Evolutionary conservation across 2,113 vertebrate genomes (phyloP), one percentile per base, ranked within the genome.

Genomic region (Hydrochoerus hydrochaeris): DNA sequence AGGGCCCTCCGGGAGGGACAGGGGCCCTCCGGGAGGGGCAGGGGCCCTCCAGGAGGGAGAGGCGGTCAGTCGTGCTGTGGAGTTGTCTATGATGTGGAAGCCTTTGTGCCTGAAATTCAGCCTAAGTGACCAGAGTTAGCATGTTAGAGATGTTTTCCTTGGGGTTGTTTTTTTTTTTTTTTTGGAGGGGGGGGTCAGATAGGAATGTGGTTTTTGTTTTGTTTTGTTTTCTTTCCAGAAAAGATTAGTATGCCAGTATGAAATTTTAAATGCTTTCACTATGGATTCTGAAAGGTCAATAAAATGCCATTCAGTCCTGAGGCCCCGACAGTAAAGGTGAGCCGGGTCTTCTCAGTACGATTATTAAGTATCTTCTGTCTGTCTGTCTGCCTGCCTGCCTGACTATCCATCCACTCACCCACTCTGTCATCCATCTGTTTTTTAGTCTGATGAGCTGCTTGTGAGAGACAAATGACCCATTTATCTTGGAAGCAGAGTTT

Each of bases 91-190:
- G 5, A 57, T 96, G 90, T 92, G 88, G 77, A 41, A 49, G 84
- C 88, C 96, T 58, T 71, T 96, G 83, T 89, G 11, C 2, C 96
- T 95, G 85, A 93, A 26, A 41, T 88, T 94, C 13, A 71, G 78
- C 84, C 35, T 86, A 46, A 92, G 92, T 85, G 14, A 85, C 82
- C 60, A 84, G 6, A 30, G 94, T 96, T 71, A 78, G 91, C 94
- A 62, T 3, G 2, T 96, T 49, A 38, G 85, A 91, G 26, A 26
- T 92, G 67, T 26, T 80, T 94, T 75, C 91, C 24, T 44, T 58
- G 69, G 28, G 67, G 4, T 78, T 4, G 9, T 35, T 97, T 83
- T 95, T 90, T 14, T n/a, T n/a, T n/a, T n/a, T n/a, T n/a, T n/a
- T n/a, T n/a, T n/a, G n/a, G n/a, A 28, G 26, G 46, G 46, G 46